Evolutionary conservation across 2,113 vertebrate species (phyloP), one percentile per base, ranked within the genome.

Genomic region (Apteryx mantelli): DNA sequence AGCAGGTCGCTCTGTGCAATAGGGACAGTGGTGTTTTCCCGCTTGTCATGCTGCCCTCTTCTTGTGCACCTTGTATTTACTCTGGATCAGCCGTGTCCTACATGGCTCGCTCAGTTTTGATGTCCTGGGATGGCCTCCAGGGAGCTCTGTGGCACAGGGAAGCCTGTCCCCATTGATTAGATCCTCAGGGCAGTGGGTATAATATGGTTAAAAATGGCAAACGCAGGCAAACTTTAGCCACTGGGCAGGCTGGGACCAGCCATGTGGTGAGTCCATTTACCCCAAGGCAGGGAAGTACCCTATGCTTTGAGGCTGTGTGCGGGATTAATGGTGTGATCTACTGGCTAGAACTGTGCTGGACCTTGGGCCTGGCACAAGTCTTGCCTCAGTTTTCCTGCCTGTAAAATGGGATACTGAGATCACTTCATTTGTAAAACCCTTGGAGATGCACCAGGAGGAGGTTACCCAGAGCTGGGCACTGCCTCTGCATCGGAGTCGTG

Each of bases 371-470:
- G 38, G 7, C 28, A 42, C 22, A 25, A 26, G 19, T 79, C 53
- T 68, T 34, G 53, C 28, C 68, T 69, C 38, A 40, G 21, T 58
- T 81, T 64, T 63, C 25, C n/a, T 58, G n/a, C 20, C 32, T 28
- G 38, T 25, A 75, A 74, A 80, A 63, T 14, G 1, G 4, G 53
- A 26, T 48, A 5, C 13, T 80, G 53, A 16, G 20, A 32, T 21
- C 20, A n/a, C 58, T 75, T 61, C 19, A n/a, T 55, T 32, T 8
- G 13, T 15, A 18, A 24, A 60, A 52, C 0, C 1, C 70, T 64
- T 71, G 2, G 3, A 40, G n/a, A 18, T 24, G n/a, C 4, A 2
- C 13, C 0, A 0, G 48, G 68, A 40, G 36, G 46, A 80, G 40
- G 40, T 21, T 63, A 3, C 6, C 3, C 68, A 22, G 40, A 36